Evolutionary conservation across 53 echinoderm and acorn worm species (phyloP).

Genomic region (Echinometra lucunter): DNA sequence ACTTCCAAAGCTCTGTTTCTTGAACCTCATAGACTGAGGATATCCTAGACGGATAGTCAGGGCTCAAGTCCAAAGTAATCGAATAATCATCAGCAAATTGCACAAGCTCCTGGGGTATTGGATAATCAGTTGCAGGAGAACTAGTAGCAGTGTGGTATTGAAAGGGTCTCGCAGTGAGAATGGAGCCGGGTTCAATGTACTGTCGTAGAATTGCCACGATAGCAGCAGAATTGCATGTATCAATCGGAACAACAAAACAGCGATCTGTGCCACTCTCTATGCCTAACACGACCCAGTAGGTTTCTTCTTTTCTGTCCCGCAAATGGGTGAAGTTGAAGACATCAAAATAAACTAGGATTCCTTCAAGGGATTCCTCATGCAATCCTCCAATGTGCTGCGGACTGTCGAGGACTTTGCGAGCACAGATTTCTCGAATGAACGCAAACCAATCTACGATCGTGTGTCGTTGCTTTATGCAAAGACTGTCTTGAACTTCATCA

Average conservation of each 20-base stretch:
- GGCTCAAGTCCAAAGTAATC: background rate
- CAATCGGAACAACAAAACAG: slow-evolving; percentile 33
- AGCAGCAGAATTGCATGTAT: background rate
- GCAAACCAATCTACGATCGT: slow-evolving; percentile 48
- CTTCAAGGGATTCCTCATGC: slow-evolving; percentile 30
- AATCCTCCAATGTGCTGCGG: slow-evolving; percentile 40
- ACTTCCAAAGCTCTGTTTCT: slow-evolving; percentile 16
- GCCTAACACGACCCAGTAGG: slow-evolving; percentile 19
- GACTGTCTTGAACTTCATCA: background rate
- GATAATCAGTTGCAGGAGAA: background rate
- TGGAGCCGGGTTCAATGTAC: background rate
- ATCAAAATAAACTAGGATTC: slow-evolving; percentile 1
- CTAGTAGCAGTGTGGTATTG: background rate
- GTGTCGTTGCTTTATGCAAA: slow-evolving; percentile 35
- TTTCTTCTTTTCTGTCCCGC: background rate
- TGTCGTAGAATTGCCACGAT: background rate
- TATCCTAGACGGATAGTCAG: background rate
- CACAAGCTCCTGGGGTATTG: background rate
- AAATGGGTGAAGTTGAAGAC: slow-evolving; percentile 15
- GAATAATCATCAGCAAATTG: slow-evolving; percentile 15
- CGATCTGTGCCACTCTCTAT: slow-evolving; percentile 33
- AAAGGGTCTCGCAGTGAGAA: background rate
- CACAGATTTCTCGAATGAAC: slow-evolving; percentile 34
- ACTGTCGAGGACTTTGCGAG: slow-evolving; percentile 30
- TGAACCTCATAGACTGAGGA: background rate